Evolutionary conservation across 2,113 vertebrate species (phyloP).

Genomic region (Sphyrna mokarran): DNA sequence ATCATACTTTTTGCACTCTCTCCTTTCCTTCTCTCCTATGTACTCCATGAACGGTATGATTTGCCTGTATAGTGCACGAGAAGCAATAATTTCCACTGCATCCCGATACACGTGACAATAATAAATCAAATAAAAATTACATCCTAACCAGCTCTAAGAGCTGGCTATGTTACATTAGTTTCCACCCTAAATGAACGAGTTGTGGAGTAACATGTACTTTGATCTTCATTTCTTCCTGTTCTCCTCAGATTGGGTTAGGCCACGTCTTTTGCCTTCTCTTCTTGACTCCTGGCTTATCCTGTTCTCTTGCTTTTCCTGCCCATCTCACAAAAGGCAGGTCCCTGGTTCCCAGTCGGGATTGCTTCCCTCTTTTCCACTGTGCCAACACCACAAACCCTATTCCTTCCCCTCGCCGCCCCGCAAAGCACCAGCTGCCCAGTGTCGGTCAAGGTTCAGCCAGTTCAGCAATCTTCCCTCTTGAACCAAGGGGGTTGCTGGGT

Average conservation of each 20-base stretch:
- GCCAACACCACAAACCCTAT: not conserved
- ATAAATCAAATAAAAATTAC: not conserved
- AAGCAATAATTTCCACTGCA: too few species aligned
- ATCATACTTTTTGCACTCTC: too few species aligned
- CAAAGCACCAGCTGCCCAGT: too few species aligned
- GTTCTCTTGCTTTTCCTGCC: not conserved
- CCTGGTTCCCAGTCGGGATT: not conserved
- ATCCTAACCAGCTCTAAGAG: not conserved
- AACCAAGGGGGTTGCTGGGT: too few species aligned
- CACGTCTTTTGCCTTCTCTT: too few species aligned
- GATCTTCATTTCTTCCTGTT: not conserved
- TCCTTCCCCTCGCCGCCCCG: not conserved
- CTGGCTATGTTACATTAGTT: not conserved
- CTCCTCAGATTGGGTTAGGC: too few species aligned
- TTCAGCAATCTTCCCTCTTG: too few species aligned
- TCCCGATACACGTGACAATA: too few species aligned
- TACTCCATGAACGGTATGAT: too few species aligned
- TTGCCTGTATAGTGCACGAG: too few species aligned
- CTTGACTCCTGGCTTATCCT: not conserved
- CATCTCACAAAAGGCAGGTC: not conserved
- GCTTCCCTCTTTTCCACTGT: not conserved
- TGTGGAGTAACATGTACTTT: not conserved
- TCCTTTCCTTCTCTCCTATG: too few species aligned
- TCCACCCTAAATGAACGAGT: not conserved
- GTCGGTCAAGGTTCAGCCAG: too few species aligned